Evolutionary conservation across 1,140 invertebrate genomes (phyloP), one percentile per base, ranked within the genome.

Genomic region (Trachymyrmex septentrionalis): DNA sequence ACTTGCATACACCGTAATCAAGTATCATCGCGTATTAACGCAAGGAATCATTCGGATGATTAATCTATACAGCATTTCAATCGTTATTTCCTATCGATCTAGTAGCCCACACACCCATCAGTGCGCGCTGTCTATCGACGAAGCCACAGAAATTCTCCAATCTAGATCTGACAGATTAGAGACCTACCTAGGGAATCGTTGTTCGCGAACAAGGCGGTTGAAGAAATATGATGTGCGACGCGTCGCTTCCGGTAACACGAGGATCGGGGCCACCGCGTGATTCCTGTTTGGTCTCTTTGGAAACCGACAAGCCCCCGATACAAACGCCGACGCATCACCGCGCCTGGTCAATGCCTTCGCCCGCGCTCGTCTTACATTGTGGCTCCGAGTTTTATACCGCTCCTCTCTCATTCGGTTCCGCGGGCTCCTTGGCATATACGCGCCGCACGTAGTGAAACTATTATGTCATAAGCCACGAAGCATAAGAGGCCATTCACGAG

Each of bases 381-480:
- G 24, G 19, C 12, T 34, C 72, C 27, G n/a, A 34, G 38, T 30
- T 77, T 77, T 61, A 63, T 9, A 4, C 12, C 1, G 7, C 7
- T 67, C 48, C 55, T 21, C 14, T 72, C 55, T 21, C 55, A 53
- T 21, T 50, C 48, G 55, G 34, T 38, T 30, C 71, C 44, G 38
- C 64, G 21, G 24, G 27, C 34, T 76, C 21, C 30, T 9, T 55
- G 53, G 14, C 53, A 7, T 85, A 50, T 76, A 61, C 85, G 64
- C 87, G 44, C 64, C 82, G 75, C 86, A 85, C 87, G 75, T 89
- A 92, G 30, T 55, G 64, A 92, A 93, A 88, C 88, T 90, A 91
- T 94, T 93, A 93, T 93, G 92, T 93, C 90, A 93, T 89, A 91
- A 92, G 90, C 90, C 75, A 89, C 87, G 77, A 85, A 89, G 87